These are phyloP conservation scores for Hypocryptadius cinnamomeus DNA, from an alignment of 2,113 vertebrate species.

Conservation along the genomic window DNA sequence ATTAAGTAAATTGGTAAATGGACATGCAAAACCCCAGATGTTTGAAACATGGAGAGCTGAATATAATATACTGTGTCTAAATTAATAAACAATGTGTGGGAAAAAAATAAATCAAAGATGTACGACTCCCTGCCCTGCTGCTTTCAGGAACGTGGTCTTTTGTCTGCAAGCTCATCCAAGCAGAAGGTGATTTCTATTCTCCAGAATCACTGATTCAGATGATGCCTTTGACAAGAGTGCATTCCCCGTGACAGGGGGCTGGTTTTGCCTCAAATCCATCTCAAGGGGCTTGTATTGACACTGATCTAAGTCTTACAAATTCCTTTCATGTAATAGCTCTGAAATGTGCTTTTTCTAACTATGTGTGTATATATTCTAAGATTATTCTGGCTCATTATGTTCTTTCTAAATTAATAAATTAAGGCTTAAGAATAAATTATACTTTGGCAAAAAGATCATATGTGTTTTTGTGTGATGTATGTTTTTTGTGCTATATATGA, in stretches of 20 bases:
- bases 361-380: neutral
- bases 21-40: neutral
- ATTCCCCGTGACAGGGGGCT: neutral
- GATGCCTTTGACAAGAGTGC: neutral
- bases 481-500: neutral
- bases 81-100: neutral
- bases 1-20: neutral
- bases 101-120: neutral
- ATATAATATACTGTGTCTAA: neutral
- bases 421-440: neutral
- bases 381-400: neutral
- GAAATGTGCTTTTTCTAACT: neutral
- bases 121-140: neutral
- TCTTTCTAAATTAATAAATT: neutral
- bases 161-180: conserved; percentile 15
- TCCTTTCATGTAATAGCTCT: neutral
- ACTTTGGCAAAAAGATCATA: neutral
- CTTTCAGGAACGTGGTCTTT: neutral
- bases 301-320: neutral
- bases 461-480: neutral
- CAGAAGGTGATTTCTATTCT: conserved; percentile 22
- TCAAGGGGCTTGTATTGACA: neutral
- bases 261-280: neutral
- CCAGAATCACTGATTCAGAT: conserved; percentile 22
- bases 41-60: neutral